These are phyloP conservation scores for Phoenoteleia sp. DNA, from an alignment of 2,888 invertebrate species.

Conservation along the genomic window DNA sequence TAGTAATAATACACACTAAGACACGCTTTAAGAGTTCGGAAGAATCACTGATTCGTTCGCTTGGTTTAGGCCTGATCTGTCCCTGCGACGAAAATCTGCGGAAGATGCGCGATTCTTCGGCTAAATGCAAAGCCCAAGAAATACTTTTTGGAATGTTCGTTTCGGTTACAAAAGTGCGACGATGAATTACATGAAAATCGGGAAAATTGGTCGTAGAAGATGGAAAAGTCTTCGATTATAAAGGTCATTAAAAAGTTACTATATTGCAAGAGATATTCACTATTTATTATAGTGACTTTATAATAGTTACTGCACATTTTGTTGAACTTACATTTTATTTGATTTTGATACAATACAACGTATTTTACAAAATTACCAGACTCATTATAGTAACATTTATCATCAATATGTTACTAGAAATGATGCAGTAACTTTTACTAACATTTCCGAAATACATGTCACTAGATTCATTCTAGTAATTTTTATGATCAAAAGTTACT, in stretches of 20 bases:
- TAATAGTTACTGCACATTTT: too few relatives aligned
- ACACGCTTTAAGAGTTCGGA: conserved; percentile 63
- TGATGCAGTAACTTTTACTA: not conserved
- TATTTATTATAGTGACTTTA: too few relatives aligned
- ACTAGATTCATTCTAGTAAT: too few relatives aligned
- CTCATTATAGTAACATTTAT: too few relatives aligned
- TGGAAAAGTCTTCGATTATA: too few relatives aligned
- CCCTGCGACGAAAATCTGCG: conserved; percentile 66
- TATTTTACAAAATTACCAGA: too few relatives aligned
- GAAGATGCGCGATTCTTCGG: conserved; percentile 59
- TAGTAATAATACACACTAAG: conserved; percentile 62
- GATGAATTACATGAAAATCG: conserved; percentile 12
- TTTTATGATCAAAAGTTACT: too few relatives aligned
- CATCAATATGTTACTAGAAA: too few relatives aligned
- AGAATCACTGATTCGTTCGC: conserved; percentile 47
- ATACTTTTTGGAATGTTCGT: conserved; percentile 56
- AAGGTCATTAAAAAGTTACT: not conserved
- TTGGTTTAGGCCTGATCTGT: conserved; percentile 58
- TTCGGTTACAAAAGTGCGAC: conserved; percentile 53
- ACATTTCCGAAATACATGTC: too few relatives aligned
- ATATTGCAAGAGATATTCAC: too few relatives aligned
- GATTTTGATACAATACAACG: too few relatives aligned
- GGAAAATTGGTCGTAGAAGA: not conserved
- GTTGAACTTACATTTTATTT: too few relatives aligned
- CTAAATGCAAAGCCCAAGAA: conserved; percentile 48